These are phyloP conservation scores for Vanacampus margaritifer DNA, from an alignment of 2,113 vertebrate genomes.

Conservation along the genomic window DNA sequence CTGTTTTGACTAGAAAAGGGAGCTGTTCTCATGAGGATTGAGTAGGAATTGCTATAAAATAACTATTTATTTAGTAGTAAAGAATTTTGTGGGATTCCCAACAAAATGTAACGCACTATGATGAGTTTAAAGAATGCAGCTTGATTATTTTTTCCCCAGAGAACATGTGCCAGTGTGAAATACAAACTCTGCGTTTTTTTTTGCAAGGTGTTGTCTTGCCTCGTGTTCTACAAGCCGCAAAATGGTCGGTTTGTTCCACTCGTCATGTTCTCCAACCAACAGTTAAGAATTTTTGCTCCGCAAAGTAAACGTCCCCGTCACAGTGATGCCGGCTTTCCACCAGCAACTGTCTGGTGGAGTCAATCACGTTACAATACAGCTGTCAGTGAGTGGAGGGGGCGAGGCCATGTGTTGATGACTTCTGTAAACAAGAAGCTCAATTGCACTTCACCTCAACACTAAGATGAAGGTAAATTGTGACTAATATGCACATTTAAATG, in stretches of 20 bases:
- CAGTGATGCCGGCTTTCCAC: background rate
- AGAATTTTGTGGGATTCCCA: no score
- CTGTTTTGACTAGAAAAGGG: background rate
- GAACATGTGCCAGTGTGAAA: background rate
- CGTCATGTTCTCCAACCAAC: background rate
- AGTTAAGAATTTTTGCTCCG: background rate
- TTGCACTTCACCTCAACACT: background rate
- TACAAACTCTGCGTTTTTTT: background rate
- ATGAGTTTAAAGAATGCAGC: background rate
- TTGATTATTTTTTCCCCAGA: background rate
- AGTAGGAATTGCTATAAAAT: background rate
- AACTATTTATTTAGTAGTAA: background rate
- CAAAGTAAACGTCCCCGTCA: background rate
- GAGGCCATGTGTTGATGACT: background rate
- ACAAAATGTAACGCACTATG: background rate
- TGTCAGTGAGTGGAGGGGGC: background rate
- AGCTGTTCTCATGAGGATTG: background rate
- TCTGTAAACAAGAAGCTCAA: background rate
- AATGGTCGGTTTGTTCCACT: background rate
- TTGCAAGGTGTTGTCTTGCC: background rate
- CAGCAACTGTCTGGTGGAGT: background rate
- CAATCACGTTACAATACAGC: background rate
- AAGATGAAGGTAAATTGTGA: background rate
- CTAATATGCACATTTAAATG: background rate
- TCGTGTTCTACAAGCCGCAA: background rate